Percentiles rank a stretch among this genome's conserved stretches.
Conservation (phyloP, 2,797 vertebrate genomes). For the Tinamus major region DNA sequence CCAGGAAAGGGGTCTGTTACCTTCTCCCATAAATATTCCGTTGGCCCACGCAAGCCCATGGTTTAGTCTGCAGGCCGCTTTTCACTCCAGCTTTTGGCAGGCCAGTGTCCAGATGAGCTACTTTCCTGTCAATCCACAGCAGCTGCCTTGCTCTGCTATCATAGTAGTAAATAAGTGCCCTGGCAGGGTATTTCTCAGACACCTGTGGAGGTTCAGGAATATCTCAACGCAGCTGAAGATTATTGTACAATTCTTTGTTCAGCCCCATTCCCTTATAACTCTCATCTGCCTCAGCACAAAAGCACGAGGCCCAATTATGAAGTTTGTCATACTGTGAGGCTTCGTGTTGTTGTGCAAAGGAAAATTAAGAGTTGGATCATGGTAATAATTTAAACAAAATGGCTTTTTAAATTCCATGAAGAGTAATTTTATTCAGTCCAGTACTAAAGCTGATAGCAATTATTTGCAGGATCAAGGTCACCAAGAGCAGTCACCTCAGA, state of each 20-base stretch:
- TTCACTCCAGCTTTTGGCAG: background rate
- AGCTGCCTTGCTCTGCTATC: background rate
- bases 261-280: background rate
- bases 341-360: background rate
- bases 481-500: background rate
- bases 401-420: background rate
- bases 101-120: background rate
- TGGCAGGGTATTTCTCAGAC: background rate
- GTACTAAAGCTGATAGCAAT: background rate
- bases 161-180: background rate
- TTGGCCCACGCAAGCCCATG: background rate
- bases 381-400: background rate
- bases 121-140: background rate
- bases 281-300: background rate
- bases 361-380: slow-evolving; percentile 13
- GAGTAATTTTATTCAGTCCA: background rate
- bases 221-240: background rate
- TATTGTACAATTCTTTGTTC: background rate
- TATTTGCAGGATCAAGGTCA: background rate
- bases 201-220: background rate
- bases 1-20: background rate
- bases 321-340: background rate
- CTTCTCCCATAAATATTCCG: background rate
- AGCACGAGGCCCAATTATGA: background rate
- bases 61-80: background rate